These are phyloP conservation scores for Sciaenops ocellatus DNA, from an alignment of 2,797 vertebrate species.

Conservation along the genomic window DNA sequence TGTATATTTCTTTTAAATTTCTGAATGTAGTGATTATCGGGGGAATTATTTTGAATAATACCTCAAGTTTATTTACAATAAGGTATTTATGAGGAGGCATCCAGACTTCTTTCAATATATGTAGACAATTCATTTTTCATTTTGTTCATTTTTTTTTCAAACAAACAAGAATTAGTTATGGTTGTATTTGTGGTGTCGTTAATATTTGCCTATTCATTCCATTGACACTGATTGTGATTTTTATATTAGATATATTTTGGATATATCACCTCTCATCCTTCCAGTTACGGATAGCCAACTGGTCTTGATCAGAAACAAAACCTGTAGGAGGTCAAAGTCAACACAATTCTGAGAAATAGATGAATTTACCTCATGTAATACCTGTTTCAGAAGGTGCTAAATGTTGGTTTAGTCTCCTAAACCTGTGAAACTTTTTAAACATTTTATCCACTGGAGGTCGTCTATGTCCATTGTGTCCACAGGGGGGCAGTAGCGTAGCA, in stretches of 20 bases:
- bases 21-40: no score
- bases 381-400: background rate
- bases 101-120: no score
- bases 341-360: background rate
- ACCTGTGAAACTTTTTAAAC: background rate
- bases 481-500: constrained; percentile 82
- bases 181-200: background rate
- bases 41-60: no score
- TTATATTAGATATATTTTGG: background rate
- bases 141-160: no score
- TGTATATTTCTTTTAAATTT: no score
- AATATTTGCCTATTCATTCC: background rate
- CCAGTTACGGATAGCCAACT: background rate
- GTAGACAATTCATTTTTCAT: no score
- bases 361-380: background rate
- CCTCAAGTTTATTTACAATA: no score
- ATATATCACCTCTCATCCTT: no score
- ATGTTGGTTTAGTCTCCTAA: background rate
- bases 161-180: background rate
- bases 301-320: background rate
- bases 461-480: constrained; percentile 35
- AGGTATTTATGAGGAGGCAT: no score
- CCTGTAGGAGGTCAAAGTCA: no score
- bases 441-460: background rate
- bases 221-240: background rate